Conservation (phyloP, 2,888 invertebrate species). For the Caenorhabditis parvicauda region DNA sequence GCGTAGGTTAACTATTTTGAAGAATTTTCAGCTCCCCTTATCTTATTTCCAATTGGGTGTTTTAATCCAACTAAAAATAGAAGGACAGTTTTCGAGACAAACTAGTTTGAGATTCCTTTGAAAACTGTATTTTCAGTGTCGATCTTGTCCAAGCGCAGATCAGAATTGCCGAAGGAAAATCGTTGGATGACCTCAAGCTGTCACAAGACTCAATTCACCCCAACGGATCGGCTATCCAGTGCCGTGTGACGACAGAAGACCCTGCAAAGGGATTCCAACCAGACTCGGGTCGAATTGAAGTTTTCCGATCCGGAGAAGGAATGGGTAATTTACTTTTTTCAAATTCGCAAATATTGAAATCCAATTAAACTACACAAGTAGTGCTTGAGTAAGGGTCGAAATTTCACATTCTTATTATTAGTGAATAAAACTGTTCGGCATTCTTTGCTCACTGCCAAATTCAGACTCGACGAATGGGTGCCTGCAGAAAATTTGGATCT, state of each 20-base stretch:
- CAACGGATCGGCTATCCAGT: slow-evolving; percentile 81
- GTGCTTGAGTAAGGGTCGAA: neutral
- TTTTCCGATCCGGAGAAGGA: slow-evolving; percentile 88
- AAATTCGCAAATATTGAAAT: no score
- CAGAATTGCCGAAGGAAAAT: slow-evolving; percentile 89
- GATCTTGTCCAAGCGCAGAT: slow-evolving; percentile 98
- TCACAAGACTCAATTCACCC: slow-evolving; percentile 79
- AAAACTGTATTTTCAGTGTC: slow-evolving; percentile 69
- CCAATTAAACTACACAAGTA: no score
- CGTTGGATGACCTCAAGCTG: slow-evolving; percentile 80
- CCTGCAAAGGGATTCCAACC: slow-evolving; percentile 96
- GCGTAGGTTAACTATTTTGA: no score
- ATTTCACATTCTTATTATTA: neutral
- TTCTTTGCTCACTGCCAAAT: no score
- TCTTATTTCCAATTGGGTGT: no score
- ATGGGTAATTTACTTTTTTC: slow-evolving; percentile 77
- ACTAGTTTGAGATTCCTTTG: no score
- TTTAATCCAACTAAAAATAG: no score
- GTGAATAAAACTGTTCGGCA: no score
- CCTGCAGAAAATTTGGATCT: slow-evolving; percentile 87
- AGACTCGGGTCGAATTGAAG: slow-evolving; percentile 92
- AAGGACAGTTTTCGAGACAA: no score
- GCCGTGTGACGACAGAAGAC: slow-evolving; percentile 97
- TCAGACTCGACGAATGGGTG: slow-evolving; percentile 94
- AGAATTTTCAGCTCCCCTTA: no score